phyloP scores from a whole-genome alignment of 2,113 vertebrate genomes.

The Oreochromis aureus region DNA sequence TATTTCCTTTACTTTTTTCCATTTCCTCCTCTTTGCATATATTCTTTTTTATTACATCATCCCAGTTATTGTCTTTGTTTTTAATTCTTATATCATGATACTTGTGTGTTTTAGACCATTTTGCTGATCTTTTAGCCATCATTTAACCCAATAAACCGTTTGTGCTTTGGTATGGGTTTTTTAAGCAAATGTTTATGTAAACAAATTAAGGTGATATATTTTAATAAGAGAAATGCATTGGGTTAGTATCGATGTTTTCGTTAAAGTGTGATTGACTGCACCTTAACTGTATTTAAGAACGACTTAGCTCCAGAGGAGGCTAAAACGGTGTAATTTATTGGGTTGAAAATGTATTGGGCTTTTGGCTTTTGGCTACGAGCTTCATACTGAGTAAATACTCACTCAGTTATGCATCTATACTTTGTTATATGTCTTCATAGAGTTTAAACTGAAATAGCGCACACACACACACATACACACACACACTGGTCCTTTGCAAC shows the following conservation, averaged over 20 bases:
- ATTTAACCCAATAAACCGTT: background rate
- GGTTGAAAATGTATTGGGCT: background rate
- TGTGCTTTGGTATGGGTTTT: accelerated
- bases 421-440: background rate
- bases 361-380: background rate
- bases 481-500: constrained; percentile 7
- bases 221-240: accelerated
- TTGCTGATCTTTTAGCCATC: background rate
- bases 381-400: background rate
- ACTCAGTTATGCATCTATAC: background rate
- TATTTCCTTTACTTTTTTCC: background rate
- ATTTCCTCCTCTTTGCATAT: background rate
- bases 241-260: accelerated
- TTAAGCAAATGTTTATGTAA: background rate
- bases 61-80: background rate
- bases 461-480: background rate
- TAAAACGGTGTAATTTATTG: background rate
- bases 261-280: background rate
- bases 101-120: accelerated
- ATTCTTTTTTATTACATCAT: background rate
- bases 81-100: accelerated
- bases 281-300: background rate
- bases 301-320: background rate
- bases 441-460: background rate
- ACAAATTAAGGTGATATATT: background rate